phyloP scores from a whole-genome alignment of 1,140 invertebrate species.

The Amyelois transitella region DNA sequence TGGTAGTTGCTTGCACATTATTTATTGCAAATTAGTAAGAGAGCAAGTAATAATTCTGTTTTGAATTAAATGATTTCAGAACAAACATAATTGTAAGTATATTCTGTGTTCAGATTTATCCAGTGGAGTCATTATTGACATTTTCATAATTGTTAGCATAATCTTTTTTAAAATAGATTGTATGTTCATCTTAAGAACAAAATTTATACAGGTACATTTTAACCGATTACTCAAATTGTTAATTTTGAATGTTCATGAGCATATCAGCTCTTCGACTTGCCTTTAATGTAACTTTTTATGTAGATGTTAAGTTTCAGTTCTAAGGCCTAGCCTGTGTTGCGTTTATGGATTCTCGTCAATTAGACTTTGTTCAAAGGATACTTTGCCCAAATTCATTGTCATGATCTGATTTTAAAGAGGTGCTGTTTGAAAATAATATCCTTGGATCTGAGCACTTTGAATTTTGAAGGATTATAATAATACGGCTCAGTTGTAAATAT shows the following conservation, averaged over 20 bases:
- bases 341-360: background rate
- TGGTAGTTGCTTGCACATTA: conserved; percentile 8
- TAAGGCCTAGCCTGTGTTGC: background rate
- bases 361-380: background rate
- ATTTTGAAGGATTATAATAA: conserved; percentile 21
- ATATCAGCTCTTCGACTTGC: background rate
- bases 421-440: conserved; percentile 14
- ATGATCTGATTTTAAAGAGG: conserved; percentile 14
- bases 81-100: background rate
- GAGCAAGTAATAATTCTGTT: background rate
- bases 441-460: conserved; percentile 22
- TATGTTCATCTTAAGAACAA: background rate
- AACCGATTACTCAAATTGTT: background rate
- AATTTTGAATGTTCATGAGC: background rate
- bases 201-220: background rate
- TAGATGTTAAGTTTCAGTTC: background rate
- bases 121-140: background rate
- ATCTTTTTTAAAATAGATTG: background rate
- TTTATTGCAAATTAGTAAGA: conserved; percentile 13
- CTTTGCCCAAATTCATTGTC: background rate
- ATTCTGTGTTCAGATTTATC: conserved; percentile 6
- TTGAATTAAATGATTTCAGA: background rate
- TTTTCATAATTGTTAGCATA: background rate
- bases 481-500: conserved; percentile 54
- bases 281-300: background rate